phyloP scores from a whole-genome alignment of 2,797 vertebrate genomes.

The Clarias laeviceps region DNA sequence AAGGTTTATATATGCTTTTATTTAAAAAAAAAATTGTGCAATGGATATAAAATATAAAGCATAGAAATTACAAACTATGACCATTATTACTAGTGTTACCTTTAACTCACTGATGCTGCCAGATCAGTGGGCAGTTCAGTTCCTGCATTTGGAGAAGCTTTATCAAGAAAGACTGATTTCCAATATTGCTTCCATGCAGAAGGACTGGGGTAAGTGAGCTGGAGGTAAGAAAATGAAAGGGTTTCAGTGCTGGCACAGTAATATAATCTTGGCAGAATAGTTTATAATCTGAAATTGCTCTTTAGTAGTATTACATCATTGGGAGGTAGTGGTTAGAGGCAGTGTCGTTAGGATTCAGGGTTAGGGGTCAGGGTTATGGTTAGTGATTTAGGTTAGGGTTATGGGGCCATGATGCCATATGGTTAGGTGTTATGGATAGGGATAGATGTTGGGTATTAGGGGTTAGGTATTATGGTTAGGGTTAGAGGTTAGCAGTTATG shows the following conservation, averaged over 20 bases:
- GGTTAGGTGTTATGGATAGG: too few species aligned
- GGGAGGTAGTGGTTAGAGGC: too few species aligned
- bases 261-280: background rate
- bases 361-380: too few species aligned
- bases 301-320: background rate
- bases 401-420: too few species aligned
- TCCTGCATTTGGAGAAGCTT: constrained; percentile 89
- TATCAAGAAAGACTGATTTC: constrained; percentile 93
- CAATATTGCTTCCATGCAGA: constrained; percentile 88
- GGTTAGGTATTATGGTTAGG: too few species aligned
- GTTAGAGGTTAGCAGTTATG: too few species aligned
- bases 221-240: background rate
- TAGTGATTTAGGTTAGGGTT: too few species aligned
- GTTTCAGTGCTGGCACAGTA: background rate
- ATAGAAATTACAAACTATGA: background rate
- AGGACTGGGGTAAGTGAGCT: constrained; percentile 85
- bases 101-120: constrained; percentile 61
- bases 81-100: constrained; percentile 34
- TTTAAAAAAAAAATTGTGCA: background rate
- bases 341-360: too few species aligned
- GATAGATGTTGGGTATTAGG: too few species aligned
- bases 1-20: background rate
- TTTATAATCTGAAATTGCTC: background rate
- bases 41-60: background rate
- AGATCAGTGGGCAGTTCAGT: constrained; percentile 93